A percentile compares a stretch with the other conserved stretches of the same genome.
These are phyloP conservation scores for Drosophila pruinosa DNA, from an alignment of 1,140 invertebrate species.

Conservation along the genomic window DNA sequence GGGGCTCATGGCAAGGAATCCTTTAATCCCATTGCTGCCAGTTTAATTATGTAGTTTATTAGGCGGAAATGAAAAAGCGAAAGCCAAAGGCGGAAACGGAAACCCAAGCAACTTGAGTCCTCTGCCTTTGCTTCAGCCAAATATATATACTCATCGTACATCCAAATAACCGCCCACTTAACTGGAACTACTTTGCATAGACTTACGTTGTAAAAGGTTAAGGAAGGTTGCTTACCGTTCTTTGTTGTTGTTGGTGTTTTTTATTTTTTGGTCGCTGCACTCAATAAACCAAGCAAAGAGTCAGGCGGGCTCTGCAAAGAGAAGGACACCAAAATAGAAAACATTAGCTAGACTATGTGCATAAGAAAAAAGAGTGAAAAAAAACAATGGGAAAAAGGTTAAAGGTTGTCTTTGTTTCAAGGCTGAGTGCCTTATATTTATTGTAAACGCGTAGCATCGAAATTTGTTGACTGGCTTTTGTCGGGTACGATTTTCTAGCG, in stretches of 20 bases:
- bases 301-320: slow-evolving; percentile 49
- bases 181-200: slow-evolving; percentile 70
- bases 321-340: background rate
- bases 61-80: slow-evolving; percentile 82
- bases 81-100: slow-evolving; percentile 76
- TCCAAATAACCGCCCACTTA: slow-evolving; percentile 38
- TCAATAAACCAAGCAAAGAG: slow-evolving; percentile 63
- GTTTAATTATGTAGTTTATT: slow-evolving; percentile 82
- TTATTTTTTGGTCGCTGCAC: slow-evolving; percentile 38
- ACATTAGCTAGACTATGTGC: slow-evolving; percentile 20
- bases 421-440: slow-evolving; percentile 64
- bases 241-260: slow-evolving; percentile 8
- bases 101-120: slow-evolving; percentile 53
- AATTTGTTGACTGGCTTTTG: slow-evolving; percentile 46
- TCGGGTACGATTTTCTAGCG: background rate
- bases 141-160: slow-evolving; percentile 29
- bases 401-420: slow-evolving; percentile 62
- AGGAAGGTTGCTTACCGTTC: slow-evolving; percentile 46
- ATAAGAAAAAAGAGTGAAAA: background rate
- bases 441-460: slow-evolving; percentile 29
- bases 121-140: slow-evolving; percentile 35
- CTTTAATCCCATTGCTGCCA: slow-evolving; percentile 81
- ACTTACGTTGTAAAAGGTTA: slow-evolving; percentile 51
- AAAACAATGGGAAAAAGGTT: slow-evolving; percentile 27
- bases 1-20: slow-evolving; percentile 48